phyloP scores from a whole-genome alignment of 2,888 invertebrate species.

The Tortricodes alternella region DNA sequence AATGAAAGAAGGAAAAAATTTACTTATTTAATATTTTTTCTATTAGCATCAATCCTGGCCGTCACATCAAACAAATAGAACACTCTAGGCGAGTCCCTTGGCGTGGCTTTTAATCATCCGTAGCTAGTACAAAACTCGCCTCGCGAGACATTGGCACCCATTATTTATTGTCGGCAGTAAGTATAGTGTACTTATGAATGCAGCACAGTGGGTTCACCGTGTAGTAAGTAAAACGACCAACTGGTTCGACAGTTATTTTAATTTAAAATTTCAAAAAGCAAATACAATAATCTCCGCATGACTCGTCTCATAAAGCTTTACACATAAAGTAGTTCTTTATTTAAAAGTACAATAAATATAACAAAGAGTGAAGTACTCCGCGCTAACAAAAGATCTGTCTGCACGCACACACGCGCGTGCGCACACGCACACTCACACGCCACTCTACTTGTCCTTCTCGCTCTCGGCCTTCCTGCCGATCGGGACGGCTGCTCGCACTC shows the following conservation, averaged over 20 bases:
- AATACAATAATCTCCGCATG: conserved; percentile 81
- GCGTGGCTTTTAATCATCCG: too few relatives aligned
- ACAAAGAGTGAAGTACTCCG: conserved; percentile 73
- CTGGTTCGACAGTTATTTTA: conserved; percentile 78
- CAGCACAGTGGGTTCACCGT: too few relatives aligned
- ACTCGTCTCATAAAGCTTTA: conserved; percentile 82
- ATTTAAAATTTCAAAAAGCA: conserved; percentile 83
- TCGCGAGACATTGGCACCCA: too few relatives aligned
- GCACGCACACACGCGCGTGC: conserved; percentile 73
- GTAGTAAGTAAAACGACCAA: conserved; percentile 43
- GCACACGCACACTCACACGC: conserved; percentile 51
- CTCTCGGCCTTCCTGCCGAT: conserved; percentile 93
- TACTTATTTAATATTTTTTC: too few relatives aligned
- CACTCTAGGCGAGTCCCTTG: too few relatives aligned
- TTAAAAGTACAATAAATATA: conserved; percentile 77
- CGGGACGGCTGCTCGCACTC: conserved; percentile 94
- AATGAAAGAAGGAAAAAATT: too few relatives aligned
- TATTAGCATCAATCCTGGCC: too few relatives aligned
- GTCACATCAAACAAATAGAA: too few relatives aligned
- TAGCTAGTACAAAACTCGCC: too few relatives aligned
- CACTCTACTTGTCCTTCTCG: conserved; percentile 90
- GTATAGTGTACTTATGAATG: too few relatives aligned
- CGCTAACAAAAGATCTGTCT: conserved; percentile 48
- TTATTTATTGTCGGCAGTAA: too few relatives aligned
- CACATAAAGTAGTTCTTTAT: conserved; percentile 76